These are phyloP conservation scores for Atethmia centrago DNA, from an alignment of 2,888 invertebrate species.

Conservation along the genomic window DNA sequence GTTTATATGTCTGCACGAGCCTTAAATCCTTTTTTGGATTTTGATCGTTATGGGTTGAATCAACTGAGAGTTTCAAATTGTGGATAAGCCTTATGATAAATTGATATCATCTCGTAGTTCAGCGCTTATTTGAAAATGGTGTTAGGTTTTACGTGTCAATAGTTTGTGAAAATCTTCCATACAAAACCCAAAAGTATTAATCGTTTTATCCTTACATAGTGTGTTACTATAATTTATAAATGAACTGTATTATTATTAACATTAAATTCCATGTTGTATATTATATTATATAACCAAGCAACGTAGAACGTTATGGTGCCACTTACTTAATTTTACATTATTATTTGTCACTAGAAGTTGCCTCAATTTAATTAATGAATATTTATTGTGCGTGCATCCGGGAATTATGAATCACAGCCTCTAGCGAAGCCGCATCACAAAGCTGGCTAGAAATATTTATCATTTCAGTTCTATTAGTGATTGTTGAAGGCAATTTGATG, in stretches of 20 bases:
- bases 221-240: conserved; percentile 1
- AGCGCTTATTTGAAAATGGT: not conserved
- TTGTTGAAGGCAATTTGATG: conserved; percentile 37
- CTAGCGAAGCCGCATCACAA: conserved; percentile 28
- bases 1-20: too few species aligned
- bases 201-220: not conserved
- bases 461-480: conserved; percentile 36
- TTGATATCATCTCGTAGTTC: not conserved
- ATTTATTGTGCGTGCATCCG: conserved; percentile 77
- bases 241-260: not conserved
- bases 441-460: conserved; percentile 46
- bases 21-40: not conserved
- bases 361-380: conserved; percentile 69
- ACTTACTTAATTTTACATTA: conserved; percentile 49
- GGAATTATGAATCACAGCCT: conserved; percentile 67
- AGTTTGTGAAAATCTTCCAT: conserved; percentile 12
- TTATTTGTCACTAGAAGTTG: conserved; percentile 55
- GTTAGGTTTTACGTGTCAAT: not conserved
- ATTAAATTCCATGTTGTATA: not conserved
- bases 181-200: not conserved
- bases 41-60: not conserved
- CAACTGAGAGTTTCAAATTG: not conserved
- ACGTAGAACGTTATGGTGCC: conserved; percentile 21
- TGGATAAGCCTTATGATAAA: too few species aligned
- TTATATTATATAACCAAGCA: conserved; percentile 11